Evolutionary conservation across 2,113 vertebrate genomes (phyloP), one percentile per base, ranked within the genome.

Genomic region (Bubo scandiacus): DNA sequence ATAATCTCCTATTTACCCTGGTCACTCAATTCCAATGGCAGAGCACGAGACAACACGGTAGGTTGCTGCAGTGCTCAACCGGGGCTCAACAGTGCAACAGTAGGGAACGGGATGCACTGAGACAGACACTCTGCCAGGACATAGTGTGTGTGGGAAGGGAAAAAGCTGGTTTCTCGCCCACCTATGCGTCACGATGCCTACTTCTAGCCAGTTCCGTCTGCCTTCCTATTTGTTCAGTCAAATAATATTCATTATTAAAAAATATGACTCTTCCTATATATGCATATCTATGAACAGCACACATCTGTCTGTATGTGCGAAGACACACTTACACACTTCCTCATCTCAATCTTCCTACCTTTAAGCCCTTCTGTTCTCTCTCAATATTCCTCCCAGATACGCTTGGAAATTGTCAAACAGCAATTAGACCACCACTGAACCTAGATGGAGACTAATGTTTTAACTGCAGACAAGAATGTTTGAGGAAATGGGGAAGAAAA

Each of bases 101-200:
- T 1, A 78, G 93, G 94, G 91, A 82, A 94, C 29, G 30, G 93
- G 85, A 88, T 81, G 90, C 94, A 8, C 51, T 4, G 61, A 92
- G 91, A 8, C 4, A 0, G 38, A 72, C 73, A 52, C 86, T 80
- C 57, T 96, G 92, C 94, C 96, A 97, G 94, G 92, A 87, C 93
- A 40, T 4, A 22, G 88, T 1, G 74, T 73, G 92, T 57, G 95
- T 96, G 92, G 95, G 96, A 94, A 83, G 81, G 84, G 38, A 95
- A 92, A 92, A 83, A 95, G 91, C 94, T 96, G 96, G n/a, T 92
- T 78, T 10, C 94, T 96, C 57, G 81, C 95, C 97, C 94, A 94
- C 86, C 74, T 34, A 70, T 92, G 92, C 22, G 59, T 95, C 92
- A 97, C 3, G 4, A 67, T 59, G 84, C 91, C 95, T 87, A 4